A percentile compares a stretch with the other conserved stretches of the same genome.
Conservation (phyloP, 2,888 invertebrate genomes). For the Hermaeophaga mercurialis region DNA sequence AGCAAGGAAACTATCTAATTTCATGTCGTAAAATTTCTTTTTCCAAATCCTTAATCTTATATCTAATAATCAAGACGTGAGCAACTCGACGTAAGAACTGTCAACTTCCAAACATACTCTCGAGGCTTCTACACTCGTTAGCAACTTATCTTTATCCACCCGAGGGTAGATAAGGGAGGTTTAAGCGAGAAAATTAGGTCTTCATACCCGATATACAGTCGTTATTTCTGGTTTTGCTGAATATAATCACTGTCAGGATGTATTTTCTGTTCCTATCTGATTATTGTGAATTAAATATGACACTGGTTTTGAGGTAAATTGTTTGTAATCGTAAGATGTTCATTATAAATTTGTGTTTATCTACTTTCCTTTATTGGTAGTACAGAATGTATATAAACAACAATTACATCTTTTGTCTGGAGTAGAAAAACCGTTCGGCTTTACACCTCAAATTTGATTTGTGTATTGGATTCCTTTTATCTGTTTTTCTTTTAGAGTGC, state of each 20-base stretch:
- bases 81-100: neutral
- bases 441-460: no score
- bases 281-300: neutral
- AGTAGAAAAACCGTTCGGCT: no score
- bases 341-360: no score
- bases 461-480: no score
- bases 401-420: no score
- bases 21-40: neutral
- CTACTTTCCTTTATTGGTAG: no score
- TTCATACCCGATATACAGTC: neutral
- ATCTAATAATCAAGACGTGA: neutral
- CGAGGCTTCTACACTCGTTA: neutral
- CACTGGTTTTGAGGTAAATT: no score
- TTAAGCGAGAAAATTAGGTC: constrained; percentile 1
- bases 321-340: no score
- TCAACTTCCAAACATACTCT: neutral
- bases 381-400: no score
- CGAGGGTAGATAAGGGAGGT: neutral
- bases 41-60: neutral
- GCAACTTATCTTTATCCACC: neutral
- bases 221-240: neutral
- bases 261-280: neutral
- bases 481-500: no score
- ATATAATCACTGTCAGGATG: neutral
- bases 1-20: neutral